These are phyloP conservation scores for Notodonta dromedarius DNA, from an alignment of 2,888 invertebrate species.

Conservation along the genomic window DNA sequence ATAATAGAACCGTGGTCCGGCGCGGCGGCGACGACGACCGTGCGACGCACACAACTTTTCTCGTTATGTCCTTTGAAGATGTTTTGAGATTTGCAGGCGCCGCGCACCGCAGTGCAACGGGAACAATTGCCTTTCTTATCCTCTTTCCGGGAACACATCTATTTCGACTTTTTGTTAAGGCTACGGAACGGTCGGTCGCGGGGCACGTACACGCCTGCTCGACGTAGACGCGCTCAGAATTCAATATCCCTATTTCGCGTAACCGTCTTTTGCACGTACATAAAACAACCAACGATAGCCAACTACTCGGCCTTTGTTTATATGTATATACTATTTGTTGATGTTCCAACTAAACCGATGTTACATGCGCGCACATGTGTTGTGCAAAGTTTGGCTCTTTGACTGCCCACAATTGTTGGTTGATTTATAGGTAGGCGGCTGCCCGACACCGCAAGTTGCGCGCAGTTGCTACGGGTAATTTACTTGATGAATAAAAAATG, in stretches of 20 bases:
- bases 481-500: slow-evolving; percentile 31
- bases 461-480: slow-evolving; percentile 32
- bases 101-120: slow-evolving; percentile 58
- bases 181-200: slow-evolving; percentile 64
- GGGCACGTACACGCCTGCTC: slow-evolving; percentile 67
- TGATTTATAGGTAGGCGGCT: slow-evolving; percentile 29
- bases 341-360: slow-evolving; percentile 44
- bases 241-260: slow-evolving; percentile 72
- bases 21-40: slow-evolving; percentile 19
- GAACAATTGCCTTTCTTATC: slow-evolving; percentile 69
- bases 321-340: slow-evolving; percentile 46
- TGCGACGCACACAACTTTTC: slow-evolving; percentile 64
- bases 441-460: slow-evolving; percentile 20
- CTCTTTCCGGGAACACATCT: slow-evolving; percentile 64
- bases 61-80: slow-evolving; percentile 71
- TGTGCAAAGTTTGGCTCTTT: slow-evolving; percentile 33
- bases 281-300: slow-evolving; percentile 63
- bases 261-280: slow-evolving; percentile 60
- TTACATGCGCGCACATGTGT: slow-evolving; percentile 35
- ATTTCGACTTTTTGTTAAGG: slow-evolving; percentile 69
- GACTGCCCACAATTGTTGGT: slow-evolving; percentile 18
- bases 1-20: slow-evolving; percentile 54
- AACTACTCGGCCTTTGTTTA: slow-evolving; percentile 57
- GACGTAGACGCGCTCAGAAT: slow-evolving; percentile 71
- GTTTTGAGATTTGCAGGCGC: slow-evolving; percentile 68